A percentile compares a stretch with the other conserved stretches of the same genome.
Conservation (phyloP, 2,113 vertebrate species). For the Caracal caracal region DNA sequence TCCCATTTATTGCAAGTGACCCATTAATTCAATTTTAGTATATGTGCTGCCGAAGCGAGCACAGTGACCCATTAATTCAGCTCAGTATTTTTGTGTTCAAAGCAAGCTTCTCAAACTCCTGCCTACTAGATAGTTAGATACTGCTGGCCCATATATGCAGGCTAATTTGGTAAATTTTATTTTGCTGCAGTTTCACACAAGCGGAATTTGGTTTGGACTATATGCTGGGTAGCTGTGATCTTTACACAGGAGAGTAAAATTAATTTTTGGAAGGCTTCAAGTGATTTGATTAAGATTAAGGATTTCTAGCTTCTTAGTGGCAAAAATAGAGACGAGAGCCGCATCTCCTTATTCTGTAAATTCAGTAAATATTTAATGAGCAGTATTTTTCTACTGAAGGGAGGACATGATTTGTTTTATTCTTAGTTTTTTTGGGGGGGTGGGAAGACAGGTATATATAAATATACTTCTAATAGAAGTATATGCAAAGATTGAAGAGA, state of each 20-base stretch:
- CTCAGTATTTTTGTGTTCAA: not conserved
- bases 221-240: not conserved
- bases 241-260: not conserved
- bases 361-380: not conserved
- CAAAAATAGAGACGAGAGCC: not conserved
- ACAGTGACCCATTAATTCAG: not conserved
- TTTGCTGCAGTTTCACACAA: not conserved
- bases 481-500: not conserved
- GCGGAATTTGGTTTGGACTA: not conserved
- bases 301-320: conserved; percentile 14
- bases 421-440: not conserved
- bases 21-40: not conserved
- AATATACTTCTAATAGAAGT: not conserved
- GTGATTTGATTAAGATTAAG: not conserved
- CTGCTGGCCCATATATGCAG: not conserved
- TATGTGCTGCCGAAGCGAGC: too few species aligned
- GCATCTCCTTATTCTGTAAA: not conserved
- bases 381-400: conserved; percentile 11
- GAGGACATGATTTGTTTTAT: not conserved
- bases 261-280: conserved; percentile 30
- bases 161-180: conserved; percentile 6
- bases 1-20: not conserved
- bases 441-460: not conserved
- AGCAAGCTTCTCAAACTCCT: conserved; percentile 16
- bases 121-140: not conserved